Conservation (phyloP, 30 jellyfish, hydroid and myxozoan genomes). For the Aurelia coerulea region DNA sequence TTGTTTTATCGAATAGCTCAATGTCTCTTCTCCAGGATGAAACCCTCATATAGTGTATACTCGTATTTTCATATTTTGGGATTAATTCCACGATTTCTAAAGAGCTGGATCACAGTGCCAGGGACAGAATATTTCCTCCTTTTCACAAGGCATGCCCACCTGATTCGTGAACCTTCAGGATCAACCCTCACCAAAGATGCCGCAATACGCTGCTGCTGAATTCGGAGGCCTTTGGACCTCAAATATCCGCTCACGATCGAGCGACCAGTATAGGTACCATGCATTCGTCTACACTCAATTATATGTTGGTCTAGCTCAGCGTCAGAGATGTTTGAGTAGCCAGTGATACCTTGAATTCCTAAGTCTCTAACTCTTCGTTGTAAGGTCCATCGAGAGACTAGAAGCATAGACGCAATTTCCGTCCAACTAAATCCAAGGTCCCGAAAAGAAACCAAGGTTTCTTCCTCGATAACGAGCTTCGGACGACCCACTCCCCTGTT, state of each 20-base stretch:
- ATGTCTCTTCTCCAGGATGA: too few species aligned
- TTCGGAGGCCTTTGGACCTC: slow-evolving; percentile 30
- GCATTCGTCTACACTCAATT: background rate
- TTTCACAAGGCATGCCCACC: too few species aligned
- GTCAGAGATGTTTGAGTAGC: slow-evolving; percentile 34
- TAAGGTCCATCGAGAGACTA: too few species aligned
- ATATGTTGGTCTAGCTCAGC: slow-evolving; percentile 32
- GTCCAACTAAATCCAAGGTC: slow-evolving; percentile 37
- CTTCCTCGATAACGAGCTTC: background rate
- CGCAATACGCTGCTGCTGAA: slow-evolving; percentile 31
- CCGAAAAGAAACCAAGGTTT: slow-evolving; percentile 30
- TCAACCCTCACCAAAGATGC: slow-evolving; percentile 29
- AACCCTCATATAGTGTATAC: too few species aligned
- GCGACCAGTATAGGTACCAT: slow-evolving; percentile 48
- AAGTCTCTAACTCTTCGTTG: too few species aligned
- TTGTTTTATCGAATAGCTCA: too few species aligned
- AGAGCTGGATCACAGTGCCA: too few species aligned
- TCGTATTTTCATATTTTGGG: too few species aligned
- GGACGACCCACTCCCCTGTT: slow-evolving; percentile 32
- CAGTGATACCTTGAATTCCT: too few species aligned
- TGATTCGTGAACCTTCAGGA: slow-evolving; percentile 27
- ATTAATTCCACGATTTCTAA: too few species aligned
- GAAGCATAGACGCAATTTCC: slow-evolving; percentile 29
- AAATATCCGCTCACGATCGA: slow-evolving; percentile 35
- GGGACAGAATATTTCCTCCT: too few species aligned